These are phyloP conservation scores for Dysidea cf. avara DNA, from an alignment of 37 sponge, comb jelly and placozoan species.

Conservation along the genomic window DNA sequence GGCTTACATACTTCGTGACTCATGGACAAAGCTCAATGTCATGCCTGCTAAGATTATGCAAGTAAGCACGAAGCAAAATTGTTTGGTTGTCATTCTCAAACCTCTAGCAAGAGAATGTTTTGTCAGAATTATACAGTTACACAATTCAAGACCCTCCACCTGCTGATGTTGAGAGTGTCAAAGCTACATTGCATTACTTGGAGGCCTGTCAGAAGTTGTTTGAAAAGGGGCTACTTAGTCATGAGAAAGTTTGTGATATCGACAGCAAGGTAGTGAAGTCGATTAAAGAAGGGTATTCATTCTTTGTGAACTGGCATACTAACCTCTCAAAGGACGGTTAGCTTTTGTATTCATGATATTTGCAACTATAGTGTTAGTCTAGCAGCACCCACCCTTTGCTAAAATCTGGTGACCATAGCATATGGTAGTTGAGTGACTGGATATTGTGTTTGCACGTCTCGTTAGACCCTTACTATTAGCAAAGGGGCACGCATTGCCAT, in stretches of 20 bases:
- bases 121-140: constrained; percentile 23
- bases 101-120: constrained; percentile 30
- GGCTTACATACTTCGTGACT: constrained; percentile 13
- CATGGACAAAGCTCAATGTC: constrained; percentile 43
- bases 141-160: background rate
- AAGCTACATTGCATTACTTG: constrained; percentile 1
- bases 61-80: background rate
- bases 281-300: constrained; percentile 24
- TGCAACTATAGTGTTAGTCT: too few relatives aligned
- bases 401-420: too few relatives aligned
- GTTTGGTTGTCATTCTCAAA: background rate
- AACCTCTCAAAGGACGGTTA: background rate
- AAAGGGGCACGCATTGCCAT: too few relatives aligned
- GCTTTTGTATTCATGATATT: too few relatives aligned
- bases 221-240: constrained; percentile 30
- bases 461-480: too few relatives aligned
- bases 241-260: background rate
- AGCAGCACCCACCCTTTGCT: too few relatives aligned
- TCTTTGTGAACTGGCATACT: constrained; percentile 19
- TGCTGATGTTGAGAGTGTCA: background rate
- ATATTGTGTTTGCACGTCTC: too few relatives aligned
- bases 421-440: too few relatives aligned
- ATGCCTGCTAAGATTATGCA: constrained; percentile 46
- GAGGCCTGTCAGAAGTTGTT: constrained; percentile 33
- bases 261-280: background rate